Conservation (phyloP, 2,113 vertebrate species). For the Perognathus longimembris region DNA sequence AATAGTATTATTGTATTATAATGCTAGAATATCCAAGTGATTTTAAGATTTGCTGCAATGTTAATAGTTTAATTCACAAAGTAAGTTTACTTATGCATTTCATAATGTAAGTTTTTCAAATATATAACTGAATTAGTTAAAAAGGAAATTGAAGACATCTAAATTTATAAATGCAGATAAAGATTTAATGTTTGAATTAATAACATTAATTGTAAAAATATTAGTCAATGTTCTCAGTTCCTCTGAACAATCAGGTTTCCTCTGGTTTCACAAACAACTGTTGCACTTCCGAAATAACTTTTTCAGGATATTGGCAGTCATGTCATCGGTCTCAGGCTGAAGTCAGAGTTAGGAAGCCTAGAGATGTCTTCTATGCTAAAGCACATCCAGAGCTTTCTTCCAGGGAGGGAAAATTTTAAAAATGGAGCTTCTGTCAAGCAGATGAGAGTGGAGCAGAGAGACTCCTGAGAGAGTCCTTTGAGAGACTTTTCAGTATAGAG, state of each 20-base stretch:
- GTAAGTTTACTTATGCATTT: neutral
- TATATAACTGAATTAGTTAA: slow-evolving; percentile 12
- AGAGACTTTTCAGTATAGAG: neutral
- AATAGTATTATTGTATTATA: neutral
- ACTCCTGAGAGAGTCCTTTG: neutral
- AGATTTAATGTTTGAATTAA: neutral
- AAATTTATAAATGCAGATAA: neutral
- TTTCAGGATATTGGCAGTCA: neutral
- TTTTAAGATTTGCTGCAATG: slow-evolving; percentile 1
- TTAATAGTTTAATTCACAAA: slow-evolving; percentile 21
- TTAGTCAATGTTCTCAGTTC: neutral
- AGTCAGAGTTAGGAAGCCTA: neutral
- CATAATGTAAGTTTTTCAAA: neutral
- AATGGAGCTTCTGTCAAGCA: neutral
- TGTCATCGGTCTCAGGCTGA: neutral
- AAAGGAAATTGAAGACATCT: neutral
- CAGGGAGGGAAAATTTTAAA: neutral
- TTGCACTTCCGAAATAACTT: neutral
- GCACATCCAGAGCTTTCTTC: neutral
- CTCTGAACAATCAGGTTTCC: neutral
- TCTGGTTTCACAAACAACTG: neutral
- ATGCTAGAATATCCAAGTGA: neutral
- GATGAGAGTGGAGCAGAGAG: no score
- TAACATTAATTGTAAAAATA: neutral
- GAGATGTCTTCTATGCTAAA: neutral